These are phyloP conservation scores for Drosophila borealis DNA, from an alignment of 2,888 invertebrate species.

Conservation along the genomic window DNA sequence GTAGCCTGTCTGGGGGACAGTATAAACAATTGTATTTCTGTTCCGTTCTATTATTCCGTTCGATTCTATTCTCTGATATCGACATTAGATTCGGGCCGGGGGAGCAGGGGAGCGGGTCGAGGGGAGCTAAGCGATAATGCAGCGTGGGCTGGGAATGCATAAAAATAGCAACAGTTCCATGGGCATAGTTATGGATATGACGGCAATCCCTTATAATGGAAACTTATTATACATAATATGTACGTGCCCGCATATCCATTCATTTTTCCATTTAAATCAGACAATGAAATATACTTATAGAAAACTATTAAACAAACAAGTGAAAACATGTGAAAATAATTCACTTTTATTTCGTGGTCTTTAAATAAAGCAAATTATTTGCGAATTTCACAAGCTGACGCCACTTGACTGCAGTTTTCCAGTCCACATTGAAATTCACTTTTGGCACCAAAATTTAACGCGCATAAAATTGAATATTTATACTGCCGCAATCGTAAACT, in stretches of 20 bases:
- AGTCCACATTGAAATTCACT: constrained; percentile 23
- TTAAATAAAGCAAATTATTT: not conserved
- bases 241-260: too few relatives aligned
- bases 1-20: constrained; percentile 37
- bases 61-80: constrained; percentile 31
- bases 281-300: not conserved
- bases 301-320: too few relatives aligned
- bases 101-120: not conserved
- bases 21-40: constrained; percentile 37
- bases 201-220: too few relatives aligned
- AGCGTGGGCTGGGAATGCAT: constrained; percentile 2
- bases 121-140: constrained; percentile 31
- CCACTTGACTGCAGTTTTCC: constrained; percentile 32
- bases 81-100: constrained; percentile 7
- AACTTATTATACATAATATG: too few relatives aligned
- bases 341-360: not conserved
- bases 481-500: constrained; percentile 17
- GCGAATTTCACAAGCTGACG: constrained; percentile 8
- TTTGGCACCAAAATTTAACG: constrained; percentile 28
- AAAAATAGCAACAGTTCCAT: constrained; percentile 10
- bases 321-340: not conserved
- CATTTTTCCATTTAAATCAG: too few relatives aligned
- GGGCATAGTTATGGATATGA: too few relatives aligned
- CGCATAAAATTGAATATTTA: constrained; percentile 47
- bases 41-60: constrained; percentile 25